These are phyloP conservation scores for Orthosia gracilis DNA, from an alignment of 2,888 invertebrate species.

Conservation along the genomic window DNA sequence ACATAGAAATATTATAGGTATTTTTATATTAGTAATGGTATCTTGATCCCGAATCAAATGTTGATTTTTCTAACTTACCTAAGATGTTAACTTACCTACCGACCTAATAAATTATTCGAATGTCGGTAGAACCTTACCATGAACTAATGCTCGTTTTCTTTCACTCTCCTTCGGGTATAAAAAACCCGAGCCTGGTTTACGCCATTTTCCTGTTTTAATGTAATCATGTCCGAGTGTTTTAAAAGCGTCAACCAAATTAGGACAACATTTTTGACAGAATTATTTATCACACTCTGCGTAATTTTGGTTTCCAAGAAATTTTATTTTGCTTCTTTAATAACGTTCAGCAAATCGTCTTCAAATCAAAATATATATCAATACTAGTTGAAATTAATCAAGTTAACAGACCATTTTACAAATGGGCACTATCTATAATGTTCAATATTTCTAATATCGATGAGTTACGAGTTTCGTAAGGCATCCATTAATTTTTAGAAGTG, in stretches of 20 bases:
- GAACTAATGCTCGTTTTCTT: not conserved
- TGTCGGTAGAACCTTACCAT: not conserved
- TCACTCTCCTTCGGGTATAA: not conserved
- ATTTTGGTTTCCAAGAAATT: not conserved
- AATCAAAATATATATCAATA: conserved; percentile 34
- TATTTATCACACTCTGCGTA: not conserved
- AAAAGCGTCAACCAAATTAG: not conserved
- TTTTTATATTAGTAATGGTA: conserved; percentile 38
- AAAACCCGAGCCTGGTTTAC: not conserved
- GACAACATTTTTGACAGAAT: not conserved
- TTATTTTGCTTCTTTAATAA: conserved; percentile 8
- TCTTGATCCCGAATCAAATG: conserved; percentile 13
- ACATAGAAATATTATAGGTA: conserved; percentile 45
- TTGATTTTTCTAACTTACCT: conserved; percentile 15
- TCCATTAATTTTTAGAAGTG: conserved; percentile 62
- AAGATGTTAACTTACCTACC: not conserved
- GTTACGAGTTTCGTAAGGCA: conserved; percentile 49
- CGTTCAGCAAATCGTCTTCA: conserved; percentile 27
- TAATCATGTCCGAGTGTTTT: not conserved
- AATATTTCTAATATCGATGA: conserved; percentile 58
- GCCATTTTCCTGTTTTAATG: not conserved
- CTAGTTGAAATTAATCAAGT: conserved; percentile 50
- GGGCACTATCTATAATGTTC: conserved; percentile 53
- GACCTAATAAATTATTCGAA: conserved; percentile 10
- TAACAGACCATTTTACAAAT: conserved; percentile 45